Evolutionary conservation across 1,140 invertebrate genomes (phyloP).

Genomic region (Eurytemora carolleeae): DNA sequence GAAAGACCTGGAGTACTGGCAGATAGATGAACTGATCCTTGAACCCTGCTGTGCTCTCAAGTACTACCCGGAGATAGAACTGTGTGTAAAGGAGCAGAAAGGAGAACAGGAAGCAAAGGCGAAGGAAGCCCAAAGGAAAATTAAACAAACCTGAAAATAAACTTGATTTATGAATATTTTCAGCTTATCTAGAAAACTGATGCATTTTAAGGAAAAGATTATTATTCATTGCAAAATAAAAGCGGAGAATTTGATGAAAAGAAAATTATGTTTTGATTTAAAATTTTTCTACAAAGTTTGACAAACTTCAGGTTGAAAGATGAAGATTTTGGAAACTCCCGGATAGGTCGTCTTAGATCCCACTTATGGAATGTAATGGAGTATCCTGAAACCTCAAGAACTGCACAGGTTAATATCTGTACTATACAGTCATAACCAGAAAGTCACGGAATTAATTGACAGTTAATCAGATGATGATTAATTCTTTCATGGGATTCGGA

Average conservation of each 20-base stretch:
- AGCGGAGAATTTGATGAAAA: too few relatives aligned
- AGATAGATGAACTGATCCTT: conserved; percentile 11
- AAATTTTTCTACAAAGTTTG: too few relatives aligned
- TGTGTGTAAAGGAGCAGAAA: conserved; percentile 13
- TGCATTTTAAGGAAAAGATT: too few relatives aligned
- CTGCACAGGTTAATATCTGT: conserved; percentile 1
- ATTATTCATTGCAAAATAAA: too few relatives aligned
- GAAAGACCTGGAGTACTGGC: conserved; percentile 14
- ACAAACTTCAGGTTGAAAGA: conserved; percentile 5
- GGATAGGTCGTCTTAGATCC: conserved; percentile 1
- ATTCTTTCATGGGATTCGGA: too few relatives aligned
- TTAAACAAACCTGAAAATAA: too few relatives aligned
- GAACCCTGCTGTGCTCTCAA: conserved; percentile 6
- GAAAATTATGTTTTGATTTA: too few relatives aligned
- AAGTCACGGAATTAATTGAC: too few relatives aligned
- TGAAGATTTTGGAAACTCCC: conserved; percentile 7
- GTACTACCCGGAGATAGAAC: conserved; percentile 12
- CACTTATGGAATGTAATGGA: conserved; percentile 11
- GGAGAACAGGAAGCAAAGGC: conserved; percentile 11
- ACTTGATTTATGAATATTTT: too few relatives aligned
- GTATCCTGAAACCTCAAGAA: conserved; percentile 11
- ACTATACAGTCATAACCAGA: background rate
- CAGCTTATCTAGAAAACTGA: too few relatives aligned
- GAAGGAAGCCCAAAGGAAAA: conserved; percentile 9
- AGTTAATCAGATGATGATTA: too few relatives aligned